A percentile compares a stretch with the other conserved stretches of the same genome.
Conservation (phyloP, 2,888 invertebrate genomes). For the Drosophila atripex region DNA sequence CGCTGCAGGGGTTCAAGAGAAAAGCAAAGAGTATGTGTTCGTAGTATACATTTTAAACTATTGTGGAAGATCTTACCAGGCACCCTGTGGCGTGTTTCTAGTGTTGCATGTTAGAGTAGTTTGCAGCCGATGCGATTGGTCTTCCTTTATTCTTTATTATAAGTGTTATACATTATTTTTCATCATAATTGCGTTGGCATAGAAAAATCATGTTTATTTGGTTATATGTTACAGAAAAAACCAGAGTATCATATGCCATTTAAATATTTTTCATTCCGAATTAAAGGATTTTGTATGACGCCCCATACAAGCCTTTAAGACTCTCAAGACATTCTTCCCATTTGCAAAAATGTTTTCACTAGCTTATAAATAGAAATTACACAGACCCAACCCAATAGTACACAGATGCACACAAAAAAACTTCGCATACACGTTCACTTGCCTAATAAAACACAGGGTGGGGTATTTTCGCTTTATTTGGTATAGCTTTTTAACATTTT, state of each 20-base stretch:
- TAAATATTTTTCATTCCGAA: too few species aligned
- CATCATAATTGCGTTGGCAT: too few species aligned
- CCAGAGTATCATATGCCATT: too few species aligned
- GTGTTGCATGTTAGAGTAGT: conserved; percentile 49
- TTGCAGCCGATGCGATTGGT: conserved; percentile 18
- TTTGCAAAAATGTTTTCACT: conserved; percentile 34
- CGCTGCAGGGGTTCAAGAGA: conserved; percentile 23
- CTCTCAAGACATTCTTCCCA: conserved; percentile 14
- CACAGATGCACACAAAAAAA: conserved; percentile 8
- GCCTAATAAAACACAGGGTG: conserved; percentile 35
- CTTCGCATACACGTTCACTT: conserved; percentile 7
- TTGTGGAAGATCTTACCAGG: conserved; percentile 39
- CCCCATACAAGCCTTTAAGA: background rate
- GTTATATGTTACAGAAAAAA: too few species aligned
- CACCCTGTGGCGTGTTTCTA: conserved; percentile 63
- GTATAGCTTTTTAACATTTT: conserved; percentile 54
- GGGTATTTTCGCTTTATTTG: conserved; percentile 65
- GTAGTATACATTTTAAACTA: background rate
- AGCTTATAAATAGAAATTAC: conserved; percentile 55
- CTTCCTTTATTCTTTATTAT: conserved; percentile 41
- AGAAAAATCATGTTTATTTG: too few species aligned
- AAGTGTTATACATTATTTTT: conserved; percentile 64
- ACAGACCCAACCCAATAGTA: conserved; percentile 29
- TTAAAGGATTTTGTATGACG: background rate
- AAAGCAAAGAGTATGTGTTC: background rate